Conservation (phyloP, 2,888 invertebrate species). For the Drosophila testacea region DNA sequence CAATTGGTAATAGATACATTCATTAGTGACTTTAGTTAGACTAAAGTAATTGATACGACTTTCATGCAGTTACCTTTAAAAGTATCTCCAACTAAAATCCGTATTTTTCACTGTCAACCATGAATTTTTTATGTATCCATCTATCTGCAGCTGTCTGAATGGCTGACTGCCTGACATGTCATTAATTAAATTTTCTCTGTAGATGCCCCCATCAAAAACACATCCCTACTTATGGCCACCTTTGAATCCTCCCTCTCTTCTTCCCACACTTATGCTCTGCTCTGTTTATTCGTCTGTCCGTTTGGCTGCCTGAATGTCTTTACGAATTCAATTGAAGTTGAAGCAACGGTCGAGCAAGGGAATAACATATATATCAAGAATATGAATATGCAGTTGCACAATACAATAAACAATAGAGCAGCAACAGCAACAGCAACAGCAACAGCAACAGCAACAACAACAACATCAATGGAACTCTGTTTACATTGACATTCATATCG, state of each 20-base stretch:
- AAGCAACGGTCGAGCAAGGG: constrained; percentile 12
- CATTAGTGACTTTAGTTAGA: neutral
- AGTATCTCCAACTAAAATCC: neutral
- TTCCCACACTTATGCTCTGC: neutral
- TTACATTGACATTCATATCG: constrained; percentile 61
- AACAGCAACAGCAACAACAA: constrained; percentile 14
- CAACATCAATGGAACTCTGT: constrained; percentile 33
- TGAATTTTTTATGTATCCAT: neutral
- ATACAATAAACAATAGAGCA: constrained; percentile 34
- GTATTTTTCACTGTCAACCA: neutral
- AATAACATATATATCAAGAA: constrained; percentile 10
- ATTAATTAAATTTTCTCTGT: constrained; percentile 53
- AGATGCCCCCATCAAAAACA: constrained; percentile 7
- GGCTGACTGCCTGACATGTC: constrained; percentile 25
- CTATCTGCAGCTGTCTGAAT: constrained; percentile 26
- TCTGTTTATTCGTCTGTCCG: constrained; percentile 30
- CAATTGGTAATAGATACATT: neutral
- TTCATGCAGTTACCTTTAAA: neutral
- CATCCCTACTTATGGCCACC: constrained; percentile 32
- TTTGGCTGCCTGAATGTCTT: constrained; percentile 41
- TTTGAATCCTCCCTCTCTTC: constrained; percentile 17
- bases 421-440: constrained; percentile 18
- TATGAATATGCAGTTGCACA: constrained; percentile 35
- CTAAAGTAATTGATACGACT: neutral
- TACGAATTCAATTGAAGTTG: constrained; percentile 61